phyloP scores from a whole-genome alignment of 2,888 invertebrate species.

The Drosophila ustulata region DNA sequence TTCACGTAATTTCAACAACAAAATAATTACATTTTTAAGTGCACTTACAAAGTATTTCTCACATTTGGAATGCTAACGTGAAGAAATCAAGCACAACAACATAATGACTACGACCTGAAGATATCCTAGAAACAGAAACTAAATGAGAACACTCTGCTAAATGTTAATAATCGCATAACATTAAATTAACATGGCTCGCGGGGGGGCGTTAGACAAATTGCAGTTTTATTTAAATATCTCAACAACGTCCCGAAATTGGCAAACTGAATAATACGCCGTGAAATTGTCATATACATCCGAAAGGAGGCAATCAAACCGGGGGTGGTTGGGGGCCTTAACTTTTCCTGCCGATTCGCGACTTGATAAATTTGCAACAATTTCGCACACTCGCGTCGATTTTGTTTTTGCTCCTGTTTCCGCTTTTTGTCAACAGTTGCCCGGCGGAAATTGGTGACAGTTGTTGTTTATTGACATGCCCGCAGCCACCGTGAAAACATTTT shows the following conservation, averaged over 20 bases:
- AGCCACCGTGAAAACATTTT: conserved; percentile 84
- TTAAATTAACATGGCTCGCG: conserved; percentile 65
- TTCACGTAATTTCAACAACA: conserved; percentile 76
- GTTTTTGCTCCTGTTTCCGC: conserved; percentile 17
- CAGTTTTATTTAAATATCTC: conserved; percentile 82
- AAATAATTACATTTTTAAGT: conserved; percentile 74
- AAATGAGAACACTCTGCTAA: conserved; percentile 37
- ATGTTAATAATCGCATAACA: conserved; percentile 68
- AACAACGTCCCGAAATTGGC: conserved; percentile 60
- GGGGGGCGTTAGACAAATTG: conserved; percentile 71
- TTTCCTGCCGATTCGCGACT: conserved; percentile 63
- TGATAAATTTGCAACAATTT: conserved; percentile 83
- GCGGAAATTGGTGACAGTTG: conserved; percentile 83
- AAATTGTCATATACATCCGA: conserved; percentile 73
- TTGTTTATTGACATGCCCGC: conserved; percentile 82
- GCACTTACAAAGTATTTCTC: conserved; percentile 69
- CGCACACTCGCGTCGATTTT: conserved; percentile 74
- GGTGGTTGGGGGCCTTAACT: neutral
- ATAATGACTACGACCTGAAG: neutral
- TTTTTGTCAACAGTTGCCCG: conserved; percentile 50
- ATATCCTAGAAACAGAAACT: conserved; percentile 52
- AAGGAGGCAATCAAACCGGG: neutral
- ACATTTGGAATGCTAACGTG: conserved; percentile 55
- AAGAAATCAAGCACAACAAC: conserved; percentile 38
- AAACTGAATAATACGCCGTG: conserved; percentile 81